Conservation (phyloP, 2,113 vertebrate species). For the Caranx melampygus region DNA sequence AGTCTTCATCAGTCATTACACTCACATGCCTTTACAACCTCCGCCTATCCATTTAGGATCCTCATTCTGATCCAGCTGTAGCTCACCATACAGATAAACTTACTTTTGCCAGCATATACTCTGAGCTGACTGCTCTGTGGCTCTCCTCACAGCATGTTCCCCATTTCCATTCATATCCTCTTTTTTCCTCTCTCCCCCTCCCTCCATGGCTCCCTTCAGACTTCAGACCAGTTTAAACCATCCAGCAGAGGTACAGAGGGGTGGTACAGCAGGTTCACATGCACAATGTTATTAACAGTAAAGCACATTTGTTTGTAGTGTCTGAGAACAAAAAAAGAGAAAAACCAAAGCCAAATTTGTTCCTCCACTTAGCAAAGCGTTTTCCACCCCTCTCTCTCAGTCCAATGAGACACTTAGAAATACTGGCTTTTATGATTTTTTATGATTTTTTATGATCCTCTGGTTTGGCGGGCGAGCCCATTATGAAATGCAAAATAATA, state of each 20-base stretch:
- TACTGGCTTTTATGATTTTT: conserved; percentile 79
- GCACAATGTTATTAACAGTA: conserved; percentile 44
- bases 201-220: conserved; percentile 14
- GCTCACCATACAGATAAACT: conserved; percentile 47
- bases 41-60: conserved; percentile 9
- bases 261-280: conserved; percentile 45
- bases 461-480: conserved; percentile 72
- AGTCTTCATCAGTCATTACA: not conserved
- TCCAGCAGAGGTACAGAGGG: not conserved
- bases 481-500: conserved; percentile 85
- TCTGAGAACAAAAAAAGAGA: conserved; percentile 53
- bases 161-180: conserved; percentile 74
- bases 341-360: conserved; percentile 54
- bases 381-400: conserved; percentile 59
- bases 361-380: conserved; percentile 58
- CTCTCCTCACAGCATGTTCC: conserved; percentile 44
- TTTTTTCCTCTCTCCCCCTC: conserved; percentile 53
- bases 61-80: not conserved
- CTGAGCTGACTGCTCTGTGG: conserved; percentile 28
- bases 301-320: conserved; percentile 52
- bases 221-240: conserved; percentile 22
- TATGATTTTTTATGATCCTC: conserved; percentile 79
- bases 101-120: conserved; percentile 20
- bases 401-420: conserved; percentile 74
- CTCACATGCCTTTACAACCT: conserved; percentile 19